Evolutionary conservation across 2,113 vertebrate genomes (phyloP), one percentile per base, ranked within the genome.

Genomic region (Tragelaphus strepsiceros): DNA sequence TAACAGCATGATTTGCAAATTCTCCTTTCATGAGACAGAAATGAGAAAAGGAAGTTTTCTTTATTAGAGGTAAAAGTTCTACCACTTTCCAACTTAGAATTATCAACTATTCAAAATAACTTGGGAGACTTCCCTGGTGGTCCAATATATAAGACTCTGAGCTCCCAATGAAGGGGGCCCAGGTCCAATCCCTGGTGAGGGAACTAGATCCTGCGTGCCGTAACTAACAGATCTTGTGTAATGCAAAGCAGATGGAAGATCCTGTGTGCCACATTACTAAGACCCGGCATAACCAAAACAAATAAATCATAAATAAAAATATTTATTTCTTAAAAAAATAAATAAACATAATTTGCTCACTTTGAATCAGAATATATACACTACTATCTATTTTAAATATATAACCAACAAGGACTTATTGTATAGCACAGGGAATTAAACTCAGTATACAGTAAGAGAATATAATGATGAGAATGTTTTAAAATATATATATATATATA

Each of bases 41-140:
- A 91, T 61, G 24, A 87, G 78, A 81, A 85, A 95, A 91, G 22
- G 35, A 46, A 93, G 58, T 88, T 93, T 94, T 88, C 56, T 51
- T 64, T 77, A 74, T 28, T 91, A 77, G 35, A 80, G 54, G 46
- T 88, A 0, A 71, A 91, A 80, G 54, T 61, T 91, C 51, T 7
- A 89, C 49, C 22, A 61, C 13, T 51, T 92, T 96, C 67, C 87
- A 95, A 88, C 19, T 88, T 21, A 86, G 54, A 96, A 84, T 61
- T 32, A 80, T 51, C 77, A 67, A 77, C n/a, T 89, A 91, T 35
- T 92, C 32, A n/a, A 87, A 82, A 91, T 77, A 77, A 77, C 22
- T 2, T 43, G n/a, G 71, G 22, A 77, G 71, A 43, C 71, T 26
- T 77, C 71, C 35, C 39, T 43, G 22, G 71, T 43, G 39, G 22